phyloP scores from a whole-genome alignment of 2,888 invertebrate genomes.

The Nycteola revayana region DNA sequence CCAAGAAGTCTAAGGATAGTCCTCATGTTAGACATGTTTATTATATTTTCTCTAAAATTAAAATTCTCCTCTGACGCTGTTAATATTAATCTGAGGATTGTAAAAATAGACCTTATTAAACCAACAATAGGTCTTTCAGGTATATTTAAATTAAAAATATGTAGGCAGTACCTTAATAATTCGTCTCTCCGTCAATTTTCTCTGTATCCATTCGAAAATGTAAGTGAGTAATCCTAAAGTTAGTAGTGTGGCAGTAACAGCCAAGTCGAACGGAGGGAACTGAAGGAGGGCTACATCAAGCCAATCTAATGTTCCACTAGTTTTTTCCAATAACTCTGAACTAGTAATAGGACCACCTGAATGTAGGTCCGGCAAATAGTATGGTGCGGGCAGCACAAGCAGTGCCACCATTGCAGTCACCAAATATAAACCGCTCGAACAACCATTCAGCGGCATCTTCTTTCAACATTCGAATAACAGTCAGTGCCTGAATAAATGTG shows the following conservation, averaged over 20 bases:
- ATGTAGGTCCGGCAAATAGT: constrained; percentile 52
- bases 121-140: too few species aligned
- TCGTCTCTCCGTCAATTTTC: constrained; percentile 63
- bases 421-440: constrained; percentile 52
- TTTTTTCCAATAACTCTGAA: constrained; percentile 9
- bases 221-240: constrained; percentile 47
- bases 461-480: too few species aligned
- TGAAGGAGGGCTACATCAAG: constrained; percentile 23
- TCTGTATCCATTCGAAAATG: constrained; percentile 65
- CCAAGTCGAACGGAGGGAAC: constrained; percentile 52
- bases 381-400: constrained; percentile 57
- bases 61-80: too few species aligned
- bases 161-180: constrained; percentile 51
- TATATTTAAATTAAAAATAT: too few species aligned
- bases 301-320: constrained; percentile 25
- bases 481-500: too few species aligned
- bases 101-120: too few species aligned
- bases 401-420: constrained; percentile 48
- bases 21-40: too few species aligned
- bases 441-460: constrained; percentile 59
- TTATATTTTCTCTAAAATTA: too few species aligned
- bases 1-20: too few species aligned
- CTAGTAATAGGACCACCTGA: constrained; percentile 23
- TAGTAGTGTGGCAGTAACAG: constrained; percentile 46
- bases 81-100: too few species aligned